Conservation (phyloP, 2,888 invertebrate genomes). For the Anthrax anthrax region DNA sequence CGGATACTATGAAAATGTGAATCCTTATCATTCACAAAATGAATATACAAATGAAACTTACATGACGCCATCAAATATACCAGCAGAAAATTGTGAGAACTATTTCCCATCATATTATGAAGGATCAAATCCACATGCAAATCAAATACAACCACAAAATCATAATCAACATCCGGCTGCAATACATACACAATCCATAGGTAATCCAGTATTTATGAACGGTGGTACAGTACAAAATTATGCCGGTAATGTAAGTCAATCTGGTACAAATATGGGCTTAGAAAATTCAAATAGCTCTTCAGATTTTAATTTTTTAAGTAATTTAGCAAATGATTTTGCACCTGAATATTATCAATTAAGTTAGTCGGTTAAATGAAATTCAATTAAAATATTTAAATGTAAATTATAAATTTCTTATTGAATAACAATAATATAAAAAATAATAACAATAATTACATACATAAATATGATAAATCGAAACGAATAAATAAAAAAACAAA, state of each 20-base stretch:
- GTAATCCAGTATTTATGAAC: slow-evolving; percentile 14
- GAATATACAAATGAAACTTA: slow-evolving; percentile 11
- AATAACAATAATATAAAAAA: no score
- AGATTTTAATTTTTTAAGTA: slow-evolving; percentile 86
- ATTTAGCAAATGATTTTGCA: slow-evolving; percentile 81
- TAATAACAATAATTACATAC: no score
- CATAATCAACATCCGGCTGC: slow-evolving; percentile 15
- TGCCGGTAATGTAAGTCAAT: slow-evolving; percentile 15
- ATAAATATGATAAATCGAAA: no score
- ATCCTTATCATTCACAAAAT: slow-evolving; percentile 15
- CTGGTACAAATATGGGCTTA: slow-evolving; percentile 46
- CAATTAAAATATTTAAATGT: no score
- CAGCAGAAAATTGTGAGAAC: slow-evolving; percentile 14
- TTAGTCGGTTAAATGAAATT: slow-evolving; percentile 22
- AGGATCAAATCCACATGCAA: slow-evolving; percentile 11
- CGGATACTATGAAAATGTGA: slow-evolving; percentile 26
- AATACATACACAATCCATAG: slow-evolving; percentile 14
- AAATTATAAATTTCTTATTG: no score
- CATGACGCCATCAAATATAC: slow-evolving; percentile 7
- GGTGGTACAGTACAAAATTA: slow-evolving; percentile 15
- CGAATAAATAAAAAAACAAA: no score
- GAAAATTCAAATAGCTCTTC: slow-evolving; percentile 86
- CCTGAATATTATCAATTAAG: slow-evolving; percentile 66
- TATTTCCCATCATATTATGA: slow-evolving; percentile 17
- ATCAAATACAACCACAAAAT: slow-evolving; percentile 25